Conservation (phyloP, 1,140 invertebrate species). For the Drosophila auraria region DNA sequence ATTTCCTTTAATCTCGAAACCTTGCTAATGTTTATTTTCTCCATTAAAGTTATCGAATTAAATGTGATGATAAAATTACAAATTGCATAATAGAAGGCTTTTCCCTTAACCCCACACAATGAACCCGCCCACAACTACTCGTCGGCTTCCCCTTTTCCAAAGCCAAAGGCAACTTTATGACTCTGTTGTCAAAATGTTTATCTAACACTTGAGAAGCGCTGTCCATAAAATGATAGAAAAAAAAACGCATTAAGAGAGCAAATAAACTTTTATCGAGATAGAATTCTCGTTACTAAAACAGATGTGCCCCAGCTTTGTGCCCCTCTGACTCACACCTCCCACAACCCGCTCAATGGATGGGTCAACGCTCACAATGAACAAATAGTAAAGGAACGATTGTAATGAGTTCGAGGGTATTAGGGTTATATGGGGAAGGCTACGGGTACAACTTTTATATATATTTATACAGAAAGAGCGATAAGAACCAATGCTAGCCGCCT, state of each 20-base stretch:
- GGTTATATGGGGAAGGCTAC: not conserved
- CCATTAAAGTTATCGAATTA: slow-evolving; percentile 15
- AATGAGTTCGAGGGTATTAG: slow-evolving; percentile 6
- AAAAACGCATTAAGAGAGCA: slow-evolving; percentile 57
- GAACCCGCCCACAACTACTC: not conserved
- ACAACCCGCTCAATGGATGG: not conserved
- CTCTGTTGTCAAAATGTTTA: slow-evolving; percentile 76
- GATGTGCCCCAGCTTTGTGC: slow-evolving; percentile 43
- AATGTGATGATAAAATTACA: slow-evolving; percentile 19
- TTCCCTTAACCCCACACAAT: slow-evolving; percentile 2
- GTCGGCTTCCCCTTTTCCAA: not conserved
- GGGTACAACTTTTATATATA: not conserved
- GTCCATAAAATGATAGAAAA: slow-evolving; percentile 64
- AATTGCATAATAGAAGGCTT: slow-evolving; percentile 44
- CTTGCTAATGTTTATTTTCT: not conserved
- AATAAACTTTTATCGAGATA: slow-evolving; percentile 69
- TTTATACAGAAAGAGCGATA: not conserved
- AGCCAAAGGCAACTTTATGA: slow-evolving; percentile 55
- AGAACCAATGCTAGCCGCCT: slow-evolving; percentile 34
- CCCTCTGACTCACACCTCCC: not conserved
- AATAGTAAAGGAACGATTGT: slow-evolving; percentile 29
- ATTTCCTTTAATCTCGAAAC: not conserved
- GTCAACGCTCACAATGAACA: slow-evolving; percentile 34
- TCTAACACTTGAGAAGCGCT: slow-evolving; percentile 69
- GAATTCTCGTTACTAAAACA: slow-evolving; percentile 61